A percentile compares a stretch with the other conserved stretches of the same genome.
Conservation (phyloP, 2,797 vertebrate genomes). For the Huso huso region DNA sequence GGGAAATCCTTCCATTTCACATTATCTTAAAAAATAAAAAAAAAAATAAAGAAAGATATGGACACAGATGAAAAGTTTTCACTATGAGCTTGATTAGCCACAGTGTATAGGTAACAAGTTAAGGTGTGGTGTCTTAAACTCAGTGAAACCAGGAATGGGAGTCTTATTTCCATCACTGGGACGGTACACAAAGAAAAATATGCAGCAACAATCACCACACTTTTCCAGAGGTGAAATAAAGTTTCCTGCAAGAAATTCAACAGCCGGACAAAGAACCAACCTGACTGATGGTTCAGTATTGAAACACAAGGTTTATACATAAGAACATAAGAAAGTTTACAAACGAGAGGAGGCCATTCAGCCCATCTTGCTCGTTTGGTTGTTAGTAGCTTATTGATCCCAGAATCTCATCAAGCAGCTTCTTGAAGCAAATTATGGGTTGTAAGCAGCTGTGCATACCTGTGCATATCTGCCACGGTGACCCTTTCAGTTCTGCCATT, state of each 20-base stretch:
- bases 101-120: no score
- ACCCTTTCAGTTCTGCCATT: conserved; percentile 64
- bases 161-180: background rate
- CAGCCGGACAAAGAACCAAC: background rate
- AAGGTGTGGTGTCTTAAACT: background rate
- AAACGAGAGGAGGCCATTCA: no score
- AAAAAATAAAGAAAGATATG: conserved; percentile 10
- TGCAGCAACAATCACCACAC: background rate
- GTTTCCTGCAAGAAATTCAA: no score
- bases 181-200: background rate
- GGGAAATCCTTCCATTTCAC: conserved; percentile 75
- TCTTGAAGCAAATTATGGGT: no score
- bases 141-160: background rate
- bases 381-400: no score
- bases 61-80: background rate
- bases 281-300: background rate
- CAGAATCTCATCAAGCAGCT: no score
- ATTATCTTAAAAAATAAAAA: conserved; percentile 56
- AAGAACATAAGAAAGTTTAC: background rate
- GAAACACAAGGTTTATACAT: background rate
- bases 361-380: no score
- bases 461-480: conserved; percentile 74
- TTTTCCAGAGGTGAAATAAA: background rate
- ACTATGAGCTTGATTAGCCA: no score
- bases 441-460: conserved; percentile 42